Evolutionary conservation across 2,888 invertebrate genomes (phyloP).

Genomic region (Seira sanloemensis): DNA sequence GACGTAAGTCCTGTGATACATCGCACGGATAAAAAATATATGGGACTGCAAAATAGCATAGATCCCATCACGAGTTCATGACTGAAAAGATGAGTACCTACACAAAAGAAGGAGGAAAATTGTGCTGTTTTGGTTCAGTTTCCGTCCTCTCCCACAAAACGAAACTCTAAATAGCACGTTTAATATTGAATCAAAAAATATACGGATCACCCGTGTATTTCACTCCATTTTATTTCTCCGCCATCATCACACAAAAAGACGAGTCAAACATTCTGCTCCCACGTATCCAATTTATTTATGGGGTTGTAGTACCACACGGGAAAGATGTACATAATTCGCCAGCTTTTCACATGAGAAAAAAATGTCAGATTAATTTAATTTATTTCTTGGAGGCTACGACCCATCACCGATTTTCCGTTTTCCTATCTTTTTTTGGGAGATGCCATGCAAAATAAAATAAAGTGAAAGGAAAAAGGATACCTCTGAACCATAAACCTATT

Average conservation of each 20-base stretch:
- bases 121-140: background rate
- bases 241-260: background rate
- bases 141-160: no score
- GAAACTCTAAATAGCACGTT: background rate
- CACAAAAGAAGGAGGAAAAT: background rate
- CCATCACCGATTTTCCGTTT: slow-evolving; percentile 48
- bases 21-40: background rate
- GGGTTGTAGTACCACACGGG: no score
- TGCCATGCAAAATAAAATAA: background rate
- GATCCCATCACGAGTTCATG: background rate
- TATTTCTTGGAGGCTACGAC: slow-evolving; percentile 50
- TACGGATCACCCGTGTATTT: background rate
- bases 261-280: no score
- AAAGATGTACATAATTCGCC: no score
- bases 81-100: background rate
- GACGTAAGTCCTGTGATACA: no score
- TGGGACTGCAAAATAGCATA: background rate
- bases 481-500: background rate
- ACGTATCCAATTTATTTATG: no score
- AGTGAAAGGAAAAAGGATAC: background rate
- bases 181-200: background rate
- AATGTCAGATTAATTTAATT: slow-evolving; percentile 61
- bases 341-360: slow-evolving; percentile 20
- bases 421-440: background rate
- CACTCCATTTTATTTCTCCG: background rate